Base-by-base conservation (phyloP, 2,888 invertebrate genomes). In the Diplazon laetatorius region DNA sequence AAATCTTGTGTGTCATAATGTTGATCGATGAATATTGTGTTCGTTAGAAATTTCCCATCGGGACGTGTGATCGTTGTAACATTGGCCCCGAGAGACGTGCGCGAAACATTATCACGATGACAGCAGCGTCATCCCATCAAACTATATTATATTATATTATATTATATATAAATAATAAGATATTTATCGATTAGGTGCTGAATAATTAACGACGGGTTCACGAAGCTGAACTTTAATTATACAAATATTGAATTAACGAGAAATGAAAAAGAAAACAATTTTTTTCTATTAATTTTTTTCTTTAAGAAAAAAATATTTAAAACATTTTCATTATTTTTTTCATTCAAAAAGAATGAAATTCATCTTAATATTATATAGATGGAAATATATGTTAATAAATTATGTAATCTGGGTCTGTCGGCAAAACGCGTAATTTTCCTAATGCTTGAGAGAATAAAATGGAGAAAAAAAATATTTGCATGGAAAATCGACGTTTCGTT, bases 1-100 rank as follows among this genome's bases (percentile, higher is more conserved):
- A n/a, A 14, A 57, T 35, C 42, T 60, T 42, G 30, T 20, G 48
- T 30, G 50, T n/a, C 20, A n/a, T 50, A 65, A 22, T 66, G 65
- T 73, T 59, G 30, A 73, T 66, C 59, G 59, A 73, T 37, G 25
- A 25, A 42, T 22, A 52, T 25, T 39, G 42, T 39, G 42, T 2
- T n/a, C 30, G 35, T 44, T 30, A 52, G 18, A 25, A 52, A n/a
- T n/a, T 62, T 71, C 30, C 20, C 37, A 52, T 44, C 55, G 20
- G 14, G 25, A 55, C 16, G 6, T 62, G 62, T 16, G 57, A 68
- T 59, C 48, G 25, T 25, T 25, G 10, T 55, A n/a, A n/a, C n/a
- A n/a, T 30, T 5, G 8, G 10, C 55, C 42, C 55, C 68, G 55
- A 57, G 68, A 55, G 68, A 68, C 68, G 55, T 44, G 10, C 42